These are phyloP conservation scores for Microcebus murinus DNA, from an alignment of 2,113 vertebrate genomes.

Conservation along the genomic window DNA sequence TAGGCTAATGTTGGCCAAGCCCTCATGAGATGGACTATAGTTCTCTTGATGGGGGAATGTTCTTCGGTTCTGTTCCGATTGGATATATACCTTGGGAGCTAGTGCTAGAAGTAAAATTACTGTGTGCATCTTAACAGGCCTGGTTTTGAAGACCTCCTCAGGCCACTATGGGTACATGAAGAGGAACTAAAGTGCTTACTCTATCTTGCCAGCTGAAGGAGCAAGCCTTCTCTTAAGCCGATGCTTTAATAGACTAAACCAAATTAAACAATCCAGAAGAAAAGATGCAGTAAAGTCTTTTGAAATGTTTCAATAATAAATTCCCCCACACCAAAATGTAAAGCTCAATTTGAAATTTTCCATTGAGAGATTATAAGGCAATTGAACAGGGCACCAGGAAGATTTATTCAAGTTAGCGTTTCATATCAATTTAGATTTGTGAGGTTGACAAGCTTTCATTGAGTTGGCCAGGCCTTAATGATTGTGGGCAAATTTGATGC, in stretches of 20 bases:
- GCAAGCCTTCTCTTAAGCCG: neutral
- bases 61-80: neutral
- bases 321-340: neutral
- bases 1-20: neutral
- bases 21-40: neutral
- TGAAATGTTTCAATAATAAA: conserved; percentile 25
- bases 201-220: neutral
- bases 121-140: neutral
- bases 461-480: neutral
- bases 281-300: neutral
- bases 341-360: neutral
- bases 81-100: neutral
- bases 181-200: neutral
- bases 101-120: neutral
- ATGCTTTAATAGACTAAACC: neutral
- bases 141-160: neutral
- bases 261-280: conserved; percentile 13
- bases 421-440: neutral
- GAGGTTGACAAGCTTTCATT: neutral
- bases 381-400: neutral
- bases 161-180: neutral
- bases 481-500: neutral
- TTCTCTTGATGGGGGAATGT: neutral
- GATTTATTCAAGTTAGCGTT: neutral
- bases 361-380: neutral